Percentiles rank a stretch among this genome's conserved stretches.
phyloP scores from a whole-genome alignment of 2,888 invertebrate genomes.

The Synergus gifuensis region DNA sequence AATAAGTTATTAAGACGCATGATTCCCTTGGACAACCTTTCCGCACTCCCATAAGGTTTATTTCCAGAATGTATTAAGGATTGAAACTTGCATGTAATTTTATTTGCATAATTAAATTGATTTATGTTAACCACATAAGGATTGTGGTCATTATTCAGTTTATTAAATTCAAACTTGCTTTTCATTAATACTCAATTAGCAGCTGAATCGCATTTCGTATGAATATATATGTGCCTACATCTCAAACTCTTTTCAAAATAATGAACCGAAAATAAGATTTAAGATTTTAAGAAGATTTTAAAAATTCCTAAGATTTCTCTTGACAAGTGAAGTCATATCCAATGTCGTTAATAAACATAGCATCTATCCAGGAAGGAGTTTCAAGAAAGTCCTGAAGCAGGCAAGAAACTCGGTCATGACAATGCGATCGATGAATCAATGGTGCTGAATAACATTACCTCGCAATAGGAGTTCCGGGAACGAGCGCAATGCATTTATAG shows the following conservation, averaged over 20 bases:
- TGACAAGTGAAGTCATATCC: too few relatives aligned
- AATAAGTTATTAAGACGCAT: too few relatives aligned
- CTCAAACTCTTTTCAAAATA: too few relatives aligned
- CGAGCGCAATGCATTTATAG: not conserved
- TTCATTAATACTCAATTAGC: not conserved
- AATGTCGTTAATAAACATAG: not conserved
- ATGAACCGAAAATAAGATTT: too few relatives aligned
- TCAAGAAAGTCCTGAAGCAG: not conserved
- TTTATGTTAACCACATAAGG: not conserved
- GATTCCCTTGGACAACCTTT: not conserved
- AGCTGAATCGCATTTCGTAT: not conserved
- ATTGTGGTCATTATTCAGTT: not conserved
- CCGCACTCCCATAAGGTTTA: not conserved
- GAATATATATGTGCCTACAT: too few relatives aligned
- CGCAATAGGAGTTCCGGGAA: not conserved
- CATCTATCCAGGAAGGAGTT: not conserved
- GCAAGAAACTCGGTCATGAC: constrained; percentile 1
- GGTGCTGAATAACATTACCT: not conserved
- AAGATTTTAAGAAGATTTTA: too few relatives aligned
- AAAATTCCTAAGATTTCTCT: too few relatives aligned
- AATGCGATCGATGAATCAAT: constrained; percentile 13
- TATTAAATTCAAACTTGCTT: not conserved
- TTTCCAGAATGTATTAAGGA: constrained; percentile 6
- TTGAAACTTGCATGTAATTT: constrained; percentile 4
- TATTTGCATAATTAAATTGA: constrained; percentile 30